Evolutionary conservation across 2,113 vertebrate genomes (phyloP), one percentile per base, ranked within the genome.

Genomic region (Corvus cornix): DNA sequence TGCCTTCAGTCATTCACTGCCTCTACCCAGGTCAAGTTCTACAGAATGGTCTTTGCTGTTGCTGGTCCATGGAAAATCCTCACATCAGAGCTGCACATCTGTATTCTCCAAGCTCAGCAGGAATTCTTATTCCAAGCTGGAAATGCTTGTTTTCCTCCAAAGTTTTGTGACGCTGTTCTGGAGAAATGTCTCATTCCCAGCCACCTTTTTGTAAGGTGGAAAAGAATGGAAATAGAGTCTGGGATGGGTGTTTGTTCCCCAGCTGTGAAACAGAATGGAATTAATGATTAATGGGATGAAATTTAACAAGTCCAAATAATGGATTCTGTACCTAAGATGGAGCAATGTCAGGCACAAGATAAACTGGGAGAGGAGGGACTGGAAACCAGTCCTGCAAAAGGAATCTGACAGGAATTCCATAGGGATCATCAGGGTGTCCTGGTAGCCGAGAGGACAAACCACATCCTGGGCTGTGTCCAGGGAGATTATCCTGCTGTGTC

Each of bases 31-130:
- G 13, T 12, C 56, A 72, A 46, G 16, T 4, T 52, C 39, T 48
- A 9, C 24, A 53, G n/a, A 70, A 27, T 2, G 2, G 5, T 24
- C 5, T 0, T 24, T 27, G 17, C 48, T 84, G 23, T 15, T 44
- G 18, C 10, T 75, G 31, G 12, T 44, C 48, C 48, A 2, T 21
- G 20, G 6, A 75, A 69, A 37, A 20, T 30, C 39, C 31, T 76
- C 39, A 76, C 22, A 30, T 41, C 11, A 41, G 39, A 62, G 13
- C 7, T 59, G 31, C 56, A 10, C 16, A 23, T 46, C 14, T 7
- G 5, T 20, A 5, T 49, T 81, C 41, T 52, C 27, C 44, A 60
- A 11, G 6, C 8, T 81, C n/a, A 52, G 12, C 24, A 74, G 51
- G 16, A 51, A 39, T 16, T 16, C 7, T 51, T 48, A 16, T 31